A percentile compares a stretch with the other conserved stretches of the same genome.
These are phyloP conservation scores for Eurystomus gularis DNA, from an alignment of 2,113 vertebrate species.

Conservation along the genomic window DNA sequence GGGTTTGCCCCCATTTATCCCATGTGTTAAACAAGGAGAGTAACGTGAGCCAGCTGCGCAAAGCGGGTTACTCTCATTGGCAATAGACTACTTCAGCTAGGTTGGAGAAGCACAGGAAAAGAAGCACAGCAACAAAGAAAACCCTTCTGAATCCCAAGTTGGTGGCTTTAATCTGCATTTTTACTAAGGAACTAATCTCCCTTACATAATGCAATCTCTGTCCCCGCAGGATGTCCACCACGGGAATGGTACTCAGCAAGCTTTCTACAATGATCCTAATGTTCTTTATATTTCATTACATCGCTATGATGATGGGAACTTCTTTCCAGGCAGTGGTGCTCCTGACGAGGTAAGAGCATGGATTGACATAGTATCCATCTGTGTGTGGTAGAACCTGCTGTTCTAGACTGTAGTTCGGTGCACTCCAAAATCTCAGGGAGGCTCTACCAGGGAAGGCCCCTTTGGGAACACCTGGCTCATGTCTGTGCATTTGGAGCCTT, in stretches of 20 bases:
- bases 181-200: not conserved
- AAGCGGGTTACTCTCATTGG: not conserved
- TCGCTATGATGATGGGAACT: constrained; percentile 97
- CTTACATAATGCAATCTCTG: not conserved
- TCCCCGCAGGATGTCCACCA: constrained; percentile 80
- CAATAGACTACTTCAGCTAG: not conserved
- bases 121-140: not conserved
- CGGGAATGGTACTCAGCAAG: constrained; percentile 88
- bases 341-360: constrained; percentile 85
- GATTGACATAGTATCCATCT: rapidly evolving
- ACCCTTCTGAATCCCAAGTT: not conserved
- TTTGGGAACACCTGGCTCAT: rapidly evolving
- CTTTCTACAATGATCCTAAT: constrained; percentile 90
- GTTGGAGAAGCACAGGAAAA: not conserved
- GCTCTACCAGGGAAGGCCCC: not conserved
- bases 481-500: not conserved
- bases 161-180: not conserved
- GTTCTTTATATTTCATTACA: constrained; percentile 95
- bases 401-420: not conserved
- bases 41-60: not conserved
- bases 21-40: not conserved
- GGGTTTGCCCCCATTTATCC: not conserved
- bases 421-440: not conserved
- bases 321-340: constrained; percentile 96
- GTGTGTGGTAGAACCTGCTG: not conserved